A percentile compares a stretch with the other conserved stretches of the same genome.
Conservation (phyloP, 1,140 invertebrate genomes). For the Steinernema khuongi region DNA sequence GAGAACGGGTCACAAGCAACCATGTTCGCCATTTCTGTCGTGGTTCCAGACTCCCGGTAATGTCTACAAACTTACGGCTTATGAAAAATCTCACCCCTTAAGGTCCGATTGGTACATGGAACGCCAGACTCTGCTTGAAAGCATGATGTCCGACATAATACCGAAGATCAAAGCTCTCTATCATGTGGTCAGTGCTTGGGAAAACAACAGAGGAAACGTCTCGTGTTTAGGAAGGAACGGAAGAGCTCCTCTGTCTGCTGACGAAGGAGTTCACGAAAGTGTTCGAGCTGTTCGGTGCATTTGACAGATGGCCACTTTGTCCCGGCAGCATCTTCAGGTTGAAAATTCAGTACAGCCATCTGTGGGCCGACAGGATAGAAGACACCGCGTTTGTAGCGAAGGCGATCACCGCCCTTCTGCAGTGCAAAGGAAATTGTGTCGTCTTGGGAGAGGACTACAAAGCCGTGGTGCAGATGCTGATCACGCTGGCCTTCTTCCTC, state of each 20-base stretch:
- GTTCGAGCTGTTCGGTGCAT: neutral
- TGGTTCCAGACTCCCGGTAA: constrained; percentile 24
- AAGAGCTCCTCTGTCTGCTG: constrained; percentile 3
- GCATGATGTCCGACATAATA: constrained; percentile 26
- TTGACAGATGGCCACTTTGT: neutral
- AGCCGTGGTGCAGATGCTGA: constrained; percentile 25
- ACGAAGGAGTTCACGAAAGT: constrained; percentile 17
- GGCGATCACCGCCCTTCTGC: constrained; percentile 31
- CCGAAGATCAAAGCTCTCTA: constrained; percentile 35
- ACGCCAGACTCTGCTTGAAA: constrained; percentile 32
- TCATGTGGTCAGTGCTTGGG: constrained; percentile 18
- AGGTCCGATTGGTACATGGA: constrained; percentile 37
- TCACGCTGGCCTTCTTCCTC: constrained; percentile 34
- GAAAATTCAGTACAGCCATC: neutral
- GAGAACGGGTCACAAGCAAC: constrained; percentile 12
- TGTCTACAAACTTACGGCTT: neutral
- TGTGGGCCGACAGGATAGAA: constrained; percentile 21
- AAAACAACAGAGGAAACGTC: neutral
- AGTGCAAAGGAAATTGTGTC: constrained; percentile 35
- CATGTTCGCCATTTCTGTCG: constrained; percentile 34
- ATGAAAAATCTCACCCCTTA: neutral
- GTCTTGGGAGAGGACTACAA: constrained; percentile 31
- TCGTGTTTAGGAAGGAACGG: neutral
- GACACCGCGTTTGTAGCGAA: constrained; percentile 31
- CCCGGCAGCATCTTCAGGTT: neutral